These are phyloP conservation scores for Strigops habroptila DNA, from an alignment of 2,113 vertebrate genomes.

Conservation along the genomic window DNA sequence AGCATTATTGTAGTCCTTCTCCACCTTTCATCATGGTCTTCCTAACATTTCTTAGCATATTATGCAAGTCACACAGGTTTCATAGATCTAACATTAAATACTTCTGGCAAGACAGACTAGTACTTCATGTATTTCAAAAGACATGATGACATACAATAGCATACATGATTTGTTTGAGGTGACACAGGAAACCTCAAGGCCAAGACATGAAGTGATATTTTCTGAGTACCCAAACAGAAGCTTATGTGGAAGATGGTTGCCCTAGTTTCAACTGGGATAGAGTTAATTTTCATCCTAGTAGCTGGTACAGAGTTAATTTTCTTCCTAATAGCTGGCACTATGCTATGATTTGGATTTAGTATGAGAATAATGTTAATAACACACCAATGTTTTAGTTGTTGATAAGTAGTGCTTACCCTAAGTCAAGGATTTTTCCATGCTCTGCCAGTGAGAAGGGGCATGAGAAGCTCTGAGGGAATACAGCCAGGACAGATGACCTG, in stretches of 20 bases:
- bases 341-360: too few relatives aligned
- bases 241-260: neutral
- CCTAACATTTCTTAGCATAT: neutral
- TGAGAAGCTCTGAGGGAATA: too few relatives aligned
- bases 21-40: neutral
- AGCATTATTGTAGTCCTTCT: neutral
- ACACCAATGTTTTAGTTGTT: too few relatives aligned
- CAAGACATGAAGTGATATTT: neutral
- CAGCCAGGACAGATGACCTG: too few relatives aligned
- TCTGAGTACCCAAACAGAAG: neutral
- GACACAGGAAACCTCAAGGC: neutral
- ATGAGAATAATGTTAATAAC: too few relatives aligned
- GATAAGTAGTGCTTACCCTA: too few relatives aligned
- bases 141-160: neutral
- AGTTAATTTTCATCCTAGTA: too few relatives aligned
- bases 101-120: neutral
- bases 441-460: too few relatives aligned
- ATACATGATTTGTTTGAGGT: rapidly evolving
- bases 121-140: neutral
- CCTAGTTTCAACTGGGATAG: too few relatives aligned
- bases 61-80: neutral
- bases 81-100: neutral
- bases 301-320: too few relatives aligned
- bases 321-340: too few relatives aligned
- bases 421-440: too few relatives aligned